A percentile compares a stretch with the other conserved stretches of the same genome.
Evolutionary conservation across 1,140 invertebrate species (phyloP).

Genomic region (Phenacoccus solenopsis): DNA sequence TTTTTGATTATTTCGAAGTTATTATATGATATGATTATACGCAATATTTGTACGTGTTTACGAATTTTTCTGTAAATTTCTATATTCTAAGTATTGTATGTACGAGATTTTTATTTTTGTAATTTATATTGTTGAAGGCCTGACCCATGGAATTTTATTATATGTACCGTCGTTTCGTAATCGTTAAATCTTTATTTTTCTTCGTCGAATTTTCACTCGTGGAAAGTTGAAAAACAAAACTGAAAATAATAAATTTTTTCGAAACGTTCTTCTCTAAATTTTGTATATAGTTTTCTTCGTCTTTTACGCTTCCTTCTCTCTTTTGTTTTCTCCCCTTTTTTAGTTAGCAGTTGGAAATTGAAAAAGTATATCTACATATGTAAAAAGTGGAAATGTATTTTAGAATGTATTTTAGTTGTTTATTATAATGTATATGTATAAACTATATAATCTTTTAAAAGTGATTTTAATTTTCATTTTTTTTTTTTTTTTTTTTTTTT

Average conservation of each 20-base stretch:
- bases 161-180: not conserved
- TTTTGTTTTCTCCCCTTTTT: not conserved
- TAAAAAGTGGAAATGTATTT: not conserved
- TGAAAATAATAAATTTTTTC: not conserved
- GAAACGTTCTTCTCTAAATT: not conserved
- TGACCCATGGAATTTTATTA: slow-evolving; percentile 7
- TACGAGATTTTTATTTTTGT: not conserved
- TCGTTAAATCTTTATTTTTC: not conserved
- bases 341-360: not conserved
- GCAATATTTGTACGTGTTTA: not conserved
- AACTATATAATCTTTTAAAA: not conserved
- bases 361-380: not conserved
- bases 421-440: not conserved
- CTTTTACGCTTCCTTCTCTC: no score
- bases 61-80: not conserved
- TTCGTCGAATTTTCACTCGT: not conserved
- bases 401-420: slow-evolving; percentile 3
- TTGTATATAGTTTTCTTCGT: not conserved
- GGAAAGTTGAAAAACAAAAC: no score
- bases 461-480: slow-evolving; percentile 5
- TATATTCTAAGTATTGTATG: not conserved
- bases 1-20: no score
- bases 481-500: slow-evolving; percentile 9
- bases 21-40: not conserved
- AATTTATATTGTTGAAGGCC: slow-evolving; percentile 11